These are phyloP conservation scores for Helarctos malayanus DNA, from an alignment of 2,797 vertebrate species.

Conservation along the genomic window DNA sequence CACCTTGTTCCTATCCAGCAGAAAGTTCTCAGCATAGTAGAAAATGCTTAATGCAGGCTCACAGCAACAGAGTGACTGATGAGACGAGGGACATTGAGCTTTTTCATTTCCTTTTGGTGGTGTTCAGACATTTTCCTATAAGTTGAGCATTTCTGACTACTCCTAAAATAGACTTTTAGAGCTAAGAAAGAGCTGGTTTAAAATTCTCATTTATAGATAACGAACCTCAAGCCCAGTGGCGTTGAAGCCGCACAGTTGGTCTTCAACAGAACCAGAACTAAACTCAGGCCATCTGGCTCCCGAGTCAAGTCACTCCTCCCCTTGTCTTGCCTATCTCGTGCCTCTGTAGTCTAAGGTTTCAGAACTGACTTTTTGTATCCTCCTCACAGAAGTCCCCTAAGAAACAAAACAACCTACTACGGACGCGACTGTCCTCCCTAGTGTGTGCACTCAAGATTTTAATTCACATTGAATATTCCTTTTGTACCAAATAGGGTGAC, in stretches of 20 bases:
- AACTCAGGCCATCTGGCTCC: not conserved
- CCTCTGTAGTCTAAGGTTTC: not conserved
- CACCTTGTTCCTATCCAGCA: not conserved
- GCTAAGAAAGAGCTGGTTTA: not conserved
- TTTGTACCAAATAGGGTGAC: not conserved
- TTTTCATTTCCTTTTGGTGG: not conserved
- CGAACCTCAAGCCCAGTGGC: not conserved
- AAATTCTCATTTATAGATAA: not conserved
- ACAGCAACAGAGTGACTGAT: not conserved
- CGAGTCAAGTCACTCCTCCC: not conserved
- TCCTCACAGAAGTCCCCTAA: not conserved
- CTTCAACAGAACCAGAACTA: not conserved
- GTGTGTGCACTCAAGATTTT: not conserved
- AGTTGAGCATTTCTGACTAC: not conserved
- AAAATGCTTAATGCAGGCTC: not conserved
- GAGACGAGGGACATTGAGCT: not conserved
- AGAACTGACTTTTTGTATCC: constrained; percentile 1
- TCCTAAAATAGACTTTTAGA: constrained; percentile 39
- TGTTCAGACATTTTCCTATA: not conserved
- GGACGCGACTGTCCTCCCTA: not conserved
- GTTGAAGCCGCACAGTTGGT: not conserved
- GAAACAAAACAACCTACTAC: not conserved
- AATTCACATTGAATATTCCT: constrained; percentile 26
- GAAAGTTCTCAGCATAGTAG: not conserved
- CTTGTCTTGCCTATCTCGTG: not conserved